Conservation (phyloP, 2,113 vertebrate genomes). For the Ageneiosus marmoratus region DNA sequence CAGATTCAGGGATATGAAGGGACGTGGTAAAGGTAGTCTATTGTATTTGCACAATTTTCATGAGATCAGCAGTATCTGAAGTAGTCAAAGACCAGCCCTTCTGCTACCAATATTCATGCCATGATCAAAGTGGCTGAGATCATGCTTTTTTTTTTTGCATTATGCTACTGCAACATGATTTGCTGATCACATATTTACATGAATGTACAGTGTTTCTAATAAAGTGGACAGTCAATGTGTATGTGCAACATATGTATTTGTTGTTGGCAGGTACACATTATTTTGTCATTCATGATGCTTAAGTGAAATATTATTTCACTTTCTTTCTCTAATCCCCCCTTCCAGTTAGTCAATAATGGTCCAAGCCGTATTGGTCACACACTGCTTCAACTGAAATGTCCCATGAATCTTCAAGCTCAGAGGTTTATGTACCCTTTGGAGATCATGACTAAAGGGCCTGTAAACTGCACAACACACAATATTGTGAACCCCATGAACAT, state of each 20-base stretch:
- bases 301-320: background rate
- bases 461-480: constrained; percentile 80
- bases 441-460: constrained; percentile 71
- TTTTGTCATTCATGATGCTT: constrained; percentile 1
- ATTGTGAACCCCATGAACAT: constrained; percentile 73
- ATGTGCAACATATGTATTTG: too few species aligned
- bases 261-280: background rate
- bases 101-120: too few species aligned
- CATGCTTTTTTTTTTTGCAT: too few species aligned
- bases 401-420: constrained; percentile 69
- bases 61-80: too few species aligned
- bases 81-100: too few species aligned
- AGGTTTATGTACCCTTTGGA: constrained; percentile 79
- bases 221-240: too few species aligned
- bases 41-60: background rate
- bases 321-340: background rate
- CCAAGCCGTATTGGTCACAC: constrained; percentile 84
- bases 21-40: background rate
- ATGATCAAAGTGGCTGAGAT: too few species aligned
- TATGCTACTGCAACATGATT: too few species aligned
- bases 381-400: constrained; percentile 79
- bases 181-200: too few species aligned
- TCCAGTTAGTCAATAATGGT: constrained; percentile 83
- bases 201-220: too few species aligned
- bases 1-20: background rate